These are phyloP conservation scores for Drosophila percnosoma DNA, from an alignment of 2,888 invertebrate genomes.

Conservation along the genomic window DNA sequence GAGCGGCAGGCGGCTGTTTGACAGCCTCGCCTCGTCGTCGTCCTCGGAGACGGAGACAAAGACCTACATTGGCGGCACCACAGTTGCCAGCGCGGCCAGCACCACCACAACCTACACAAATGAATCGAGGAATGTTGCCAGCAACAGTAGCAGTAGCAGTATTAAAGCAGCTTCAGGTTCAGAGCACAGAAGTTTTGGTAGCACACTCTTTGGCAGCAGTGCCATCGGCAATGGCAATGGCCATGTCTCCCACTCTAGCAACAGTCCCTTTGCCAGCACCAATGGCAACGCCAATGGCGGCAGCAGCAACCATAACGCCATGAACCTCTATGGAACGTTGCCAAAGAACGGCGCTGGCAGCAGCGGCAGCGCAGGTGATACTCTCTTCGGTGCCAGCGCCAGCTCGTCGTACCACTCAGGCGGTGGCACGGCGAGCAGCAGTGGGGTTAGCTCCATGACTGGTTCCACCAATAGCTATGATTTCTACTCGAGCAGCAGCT, in stretches of 20 bases:
- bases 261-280: slow-evolving; percentile 74
- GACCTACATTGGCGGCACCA: slow-evolving; percentile 70
- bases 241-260: slow-evolving; percentile 55
- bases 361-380: slow-evolving; percentile 56
- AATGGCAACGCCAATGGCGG: slow-evolving; percentile 71
- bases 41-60: slow-evolving; percentile 75
- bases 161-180: slow-evolving; percentile 80
- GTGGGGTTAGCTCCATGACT: slow-evolving; percentile 84
- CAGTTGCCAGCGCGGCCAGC: slow-evolving; percentile 65
- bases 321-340: slow-evolving; percentile 84
- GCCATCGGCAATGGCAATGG: slow-evolving; percentile 74
- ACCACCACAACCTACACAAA: slow-evolving; percentile 79
- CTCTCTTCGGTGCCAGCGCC: slow-evolving; percentile 57
- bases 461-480: slow-evolving; percentile 84
- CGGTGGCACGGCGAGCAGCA: slow-evolving; percentile 83
- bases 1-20: slow-evolving; percentile 80
- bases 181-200: slow-evolving; percentile 80
- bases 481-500: slow-evolving; percentile 81
- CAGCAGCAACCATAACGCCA: slow-evolving; percentile 78
- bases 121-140: slow-evolving; percentile 81
- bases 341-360: slow-evolving; percentile 80
- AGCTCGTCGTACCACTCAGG: slow-evolving; percentile 73
- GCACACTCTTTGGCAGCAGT: slow-evolving; percentile 75
- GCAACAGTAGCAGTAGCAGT: slow-evolving; percentile 77
- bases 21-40: slow-evolving; percentile 80